Evolutionary conservation across 92 coral and sea anemone species (phyloP).

Genomic region (Pocillopora grandis): DNA sequence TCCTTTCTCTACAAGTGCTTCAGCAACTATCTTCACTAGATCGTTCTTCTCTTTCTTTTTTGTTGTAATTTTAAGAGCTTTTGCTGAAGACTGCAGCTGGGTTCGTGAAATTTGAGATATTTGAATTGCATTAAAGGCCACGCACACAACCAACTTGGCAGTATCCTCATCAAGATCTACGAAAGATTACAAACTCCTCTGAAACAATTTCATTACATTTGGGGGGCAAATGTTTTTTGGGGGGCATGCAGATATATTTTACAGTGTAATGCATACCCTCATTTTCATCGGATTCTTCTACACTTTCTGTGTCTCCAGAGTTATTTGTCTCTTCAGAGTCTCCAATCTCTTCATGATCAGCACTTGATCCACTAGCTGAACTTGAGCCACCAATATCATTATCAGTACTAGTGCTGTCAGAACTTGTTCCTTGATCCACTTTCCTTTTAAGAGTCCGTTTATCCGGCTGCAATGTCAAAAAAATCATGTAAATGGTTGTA

Average conservation of each 20-base stretch:
- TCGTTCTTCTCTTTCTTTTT: slow-evolving; percentile 2
- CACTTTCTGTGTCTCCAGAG: too few species aligned
- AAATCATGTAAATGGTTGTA: not conserved
- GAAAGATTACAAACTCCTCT: too few species aligned
- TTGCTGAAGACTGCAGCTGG: slow-evolving; percentile 27
- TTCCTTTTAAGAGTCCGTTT: slow-evolving; percentile 27
- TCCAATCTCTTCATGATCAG: too few species aligned
- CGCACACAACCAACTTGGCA: too few species aligned
- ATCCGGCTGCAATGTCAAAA: slow-evolving; percentile 12
- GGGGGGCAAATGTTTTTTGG: too few species aligned
- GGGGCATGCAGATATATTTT: too few species aligned
- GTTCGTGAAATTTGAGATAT: slow-evolving; percentile 19
- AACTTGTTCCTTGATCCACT: slow-evolving; percentile 8
- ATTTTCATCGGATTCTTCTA: too few species aligned
- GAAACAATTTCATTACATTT: too few species aligned
- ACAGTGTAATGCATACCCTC: too few species aligned
- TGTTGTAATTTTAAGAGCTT: not conserved
- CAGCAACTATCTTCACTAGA: slow-evolving; percentile 19
- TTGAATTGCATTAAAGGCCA: slow-evolving; percentile 18
- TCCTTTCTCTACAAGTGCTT: slow-evolving; percentile 16
- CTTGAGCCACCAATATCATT: not conserved
- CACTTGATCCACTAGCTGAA: not conserved
- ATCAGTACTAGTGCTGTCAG: slow-evolving; percentile 1
- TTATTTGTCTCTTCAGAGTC: too few species aligned
- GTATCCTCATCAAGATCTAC: too few species aligned